Conservation (phyloP, 2,888 invertebrate genomes). For the Sturmia bella region DNA sequence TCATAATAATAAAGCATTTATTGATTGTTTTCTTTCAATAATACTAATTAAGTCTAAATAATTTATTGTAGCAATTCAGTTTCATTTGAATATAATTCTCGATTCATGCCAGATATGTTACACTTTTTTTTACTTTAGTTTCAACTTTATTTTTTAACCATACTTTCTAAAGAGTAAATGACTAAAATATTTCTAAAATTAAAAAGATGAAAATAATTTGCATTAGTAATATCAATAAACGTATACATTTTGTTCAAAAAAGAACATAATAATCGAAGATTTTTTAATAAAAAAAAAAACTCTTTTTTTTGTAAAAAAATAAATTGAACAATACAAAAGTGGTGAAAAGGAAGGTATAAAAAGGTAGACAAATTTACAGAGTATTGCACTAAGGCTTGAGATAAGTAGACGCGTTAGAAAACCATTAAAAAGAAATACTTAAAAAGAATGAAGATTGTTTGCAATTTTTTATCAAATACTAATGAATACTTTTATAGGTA, state of each 20-base stretch:
- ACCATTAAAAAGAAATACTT: not conserved
- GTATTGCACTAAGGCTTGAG: conserved; percentile 68
- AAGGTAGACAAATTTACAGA: conserved; percentile 54
- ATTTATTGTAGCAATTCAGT: conserved; percentile 56
- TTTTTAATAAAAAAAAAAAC: conserved; percentile 29
- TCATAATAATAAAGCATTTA: conserved; percentile 65
- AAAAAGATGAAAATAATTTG: conserved; percentile 44
- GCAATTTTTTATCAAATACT: conserved; percentile 50
- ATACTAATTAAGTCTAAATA: conserved; percentile 62
- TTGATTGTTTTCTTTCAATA: conserved; percentile 17
- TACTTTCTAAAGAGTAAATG: conserved; percentile 27
- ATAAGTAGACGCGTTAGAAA: conserved; percentile 1
- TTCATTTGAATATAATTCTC: conserved; percentile 15
- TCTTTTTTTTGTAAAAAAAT: not conserved
- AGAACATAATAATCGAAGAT: conserved; percentile 5
- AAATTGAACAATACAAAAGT: conserved; percentile 18
- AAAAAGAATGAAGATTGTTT: not conserved
- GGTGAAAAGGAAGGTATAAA: not conserved
- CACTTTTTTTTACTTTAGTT: conserved; percentile 5
- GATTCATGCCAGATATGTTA: conserved; percentile 61
- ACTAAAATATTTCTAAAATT: conserved; percentile 21
- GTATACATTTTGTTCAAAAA: conserved; percentile 47
- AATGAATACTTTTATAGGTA: conserved; percentile 76
- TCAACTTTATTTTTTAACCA: conserved; percentile 1
- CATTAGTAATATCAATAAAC: conserved; percentile 57